Conservation (phyloP, 2,888 invertebrate species). For the Acanthococcus lagerstroemiae region DNA sequence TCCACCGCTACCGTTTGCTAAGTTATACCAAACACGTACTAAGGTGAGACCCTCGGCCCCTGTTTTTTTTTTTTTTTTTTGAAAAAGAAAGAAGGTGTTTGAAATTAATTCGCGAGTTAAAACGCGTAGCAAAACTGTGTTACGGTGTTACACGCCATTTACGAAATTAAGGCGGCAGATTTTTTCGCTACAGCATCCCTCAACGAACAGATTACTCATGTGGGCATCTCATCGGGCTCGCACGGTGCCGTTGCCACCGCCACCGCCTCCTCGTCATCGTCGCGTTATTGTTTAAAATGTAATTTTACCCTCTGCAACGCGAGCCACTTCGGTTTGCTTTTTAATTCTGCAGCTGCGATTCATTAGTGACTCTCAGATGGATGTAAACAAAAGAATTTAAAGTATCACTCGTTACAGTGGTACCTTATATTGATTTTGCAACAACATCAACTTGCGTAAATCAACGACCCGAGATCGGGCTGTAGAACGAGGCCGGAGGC, state of each 20-base stretch:
- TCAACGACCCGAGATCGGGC: neutral
- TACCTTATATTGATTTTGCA: neutral
- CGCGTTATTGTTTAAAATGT: neutral
- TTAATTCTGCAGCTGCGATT: constrained; percentile 29
- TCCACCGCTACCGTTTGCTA: no score
- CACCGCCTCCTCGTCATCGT: no score
- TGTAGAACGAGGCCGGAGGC: neutral
- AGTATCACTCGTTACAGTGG: constrained; percentile 20
- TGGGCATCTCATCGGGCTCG: no score
- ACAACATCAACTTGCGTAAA: neutral
- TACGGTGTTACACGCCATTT: neutral
- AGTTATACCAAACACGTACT: no score
- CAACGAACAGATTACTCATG: neutral
- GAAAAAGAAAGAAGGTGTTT: no score
- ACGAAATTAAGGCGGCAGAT: neutral
- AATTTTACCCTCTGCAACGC: constrained; percentile 4
- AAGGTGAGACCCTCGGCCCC: no score
- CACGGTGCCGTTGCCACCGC: neutral
- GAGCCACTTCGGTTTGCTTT: constrained; percentile 19
- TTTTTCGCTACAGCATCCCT: neutral
- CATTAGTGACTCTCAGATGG: constrained; percentile 28
- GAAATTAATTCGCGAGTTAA: no score
- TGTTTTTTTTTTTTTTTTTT: no score
- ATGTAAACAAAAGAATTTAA: constrained; percentile 29
- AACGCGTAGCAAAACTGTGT: neutral